These are phyloP conservation scores for Leguminivora glycinivorella DNA, from an alignment of 1,140 invertebrate species.

Conservation along the genomic window DNA sequence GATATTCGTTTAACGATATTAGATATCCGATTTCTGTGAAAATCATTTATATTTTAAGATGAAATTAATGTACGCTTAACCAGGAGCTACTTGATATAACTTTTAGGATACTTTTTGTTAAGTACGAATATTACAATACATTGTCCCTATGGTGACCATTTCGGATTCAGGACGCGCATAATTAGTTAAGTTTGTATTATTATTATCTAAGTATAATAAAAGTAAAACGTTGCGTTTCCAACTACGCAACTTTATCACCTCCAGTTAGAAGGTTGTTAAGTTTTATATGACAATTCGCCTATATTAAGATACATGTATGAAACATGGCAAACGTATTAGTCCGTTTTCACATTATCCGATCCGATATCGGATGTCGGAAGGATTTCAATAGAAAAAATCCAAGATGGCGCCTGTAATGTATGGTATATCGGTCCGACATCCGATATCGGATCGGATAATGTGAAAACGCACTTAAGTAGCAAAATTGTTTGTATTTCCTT, in stretches of 20 bases:
- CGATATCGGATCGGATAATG: too few species aligned
- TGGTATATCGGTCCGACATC: too few species aligned
- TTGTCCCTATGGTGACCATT: background rate
- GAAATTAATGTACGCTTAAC: background rate
- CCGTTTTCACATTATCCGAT: too few species aligned
- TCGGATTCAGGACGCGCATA: background rate
- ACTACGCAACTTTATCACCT: background rate
- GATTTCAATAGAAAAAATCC: too few species aligned
- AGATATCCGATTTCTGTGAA: background rate
- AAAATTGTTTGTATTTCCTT: slow-evolving; percentile 37
- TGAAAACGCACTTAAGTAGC: too few species aligned
- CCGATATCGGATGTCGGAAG: too few species aligned
- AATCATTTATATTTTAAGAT: too few species aligned
- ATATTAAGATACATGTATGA: background rate
- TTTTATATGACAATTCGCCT: background rate
- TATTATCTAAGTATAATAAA: background rate
- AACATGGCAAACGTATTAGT: background rate
- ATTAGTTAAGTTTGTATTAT: background rate
- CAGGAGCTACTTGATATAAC: background rate
- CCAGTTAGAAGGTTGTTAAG: background rate
- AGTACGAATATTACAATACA: too few species aligned
- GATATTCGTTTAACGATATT: too few species aligned
- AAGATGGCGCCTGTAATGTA: too few species aligned
- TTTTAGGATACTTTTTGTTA: background rate
- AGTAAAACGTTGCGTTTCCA: background rate